Evolutionary conservation across 2,888 invertebrate genomes (phyloP).

Genomic region (Brenthis ino): DNA sequence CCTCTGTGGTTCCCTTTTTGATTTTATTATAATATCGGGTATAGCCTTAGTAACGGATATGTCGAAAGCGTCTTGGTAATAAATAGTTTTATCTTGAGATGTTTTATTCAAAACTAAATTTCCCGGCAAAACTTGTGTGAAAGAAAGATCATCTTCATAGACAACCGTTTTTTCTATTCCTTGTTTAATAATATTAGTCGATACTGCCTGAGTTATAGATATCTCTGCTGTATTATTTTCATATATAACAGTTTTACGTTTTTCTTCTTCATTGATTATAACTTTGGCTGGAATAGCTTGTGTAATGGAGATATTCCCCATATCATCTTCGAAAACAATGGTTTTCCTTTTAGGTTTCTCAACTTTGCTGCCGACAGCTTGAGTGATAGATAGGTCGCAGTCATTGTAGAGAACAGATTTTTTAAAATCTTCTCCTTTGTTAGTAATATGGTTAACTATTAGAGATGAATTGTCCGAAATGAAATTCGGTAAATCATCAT

Average conservation of each 20-base stretch:
- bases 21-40: conserved; percentile 23
- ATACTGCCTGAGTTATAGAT: conserved; percentile 45
- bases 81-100: conserved; percentile 26
- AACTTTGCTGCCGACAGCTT: conserved; percentile 27
- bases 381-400: conserved; percentile 37
- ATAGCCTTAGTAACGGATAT: conserved; percentile 51
- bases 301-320: conserved; percentile 50
- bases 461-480: conserved; percentile 37
- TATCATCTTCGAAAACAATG: conserved; percentile 45
- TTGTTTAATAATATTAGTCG: conserved; percentile 34
- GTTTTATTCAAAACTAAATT: conserved; percentile 40
- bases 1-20: background rate
- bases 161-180: conserved; percentile 39
- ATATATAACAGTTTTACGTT: conserved; percentile 44
- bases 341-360: conserved; percentile 43
- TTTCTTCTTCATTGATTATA: conserved; percentile 32
- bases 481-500: conserved; percentile 68
- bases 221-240: conserved; percentile 42
- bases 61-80: conserved; percentile 41
- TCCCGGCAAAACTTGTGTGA: conserved; percentile 47
- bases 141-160: conserved; percentile 48
- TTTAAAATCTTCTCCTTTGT: conserved; percentile 14
- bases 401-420: conserved; percentile 33
- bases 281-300: conserved; percentile 43
- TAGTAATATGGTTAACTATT: conserved; percentile 1